Conservation (phyloP, 2,113 vertebrate genomes). For the Oncorhynchus mykiss region DNA sequence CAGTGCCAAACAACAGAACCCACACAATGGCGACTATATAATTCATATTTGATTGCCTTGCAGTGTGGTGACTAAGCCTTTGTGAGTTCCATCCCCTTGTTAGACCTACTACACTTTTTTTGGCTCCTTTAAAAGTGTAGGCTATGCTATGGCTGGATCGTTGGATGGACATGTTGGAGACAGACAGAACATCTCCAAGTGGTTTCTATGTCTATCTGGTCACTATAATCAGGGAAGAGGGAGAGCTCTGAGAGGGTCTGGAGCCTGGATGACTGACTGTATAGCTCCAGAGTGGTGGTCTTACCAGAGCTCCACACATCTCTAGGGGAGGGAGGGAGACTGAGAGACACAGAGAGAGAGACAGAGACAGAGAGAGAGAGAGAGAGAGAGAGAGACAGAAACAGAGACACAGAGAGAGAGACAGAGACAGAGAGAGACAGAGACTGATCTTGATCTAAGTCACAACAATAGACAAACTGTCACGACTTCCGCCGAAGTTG, state of each 20-base stretch:
- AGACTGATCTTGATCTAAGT: no score
- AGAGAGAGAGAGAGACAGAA: no score
- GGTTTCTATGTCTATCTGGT: slow-evolving; percentile 22
- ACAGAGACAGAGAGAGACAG: no score
- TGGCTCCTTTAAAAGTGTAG: no score
- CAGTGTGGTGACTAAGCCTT: slow-evolving; percentile 35
- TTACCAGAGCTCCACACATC: slow-evolving; percentile 41
- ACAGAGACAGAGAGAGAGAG: no score
- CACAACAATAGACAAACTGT: no score
- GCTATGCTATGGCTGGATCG: no score
- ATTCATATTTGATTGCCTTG: slow-evolving; percentile 25
- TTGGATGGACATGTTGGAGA: no score
- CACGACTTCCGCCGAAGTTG: no score
- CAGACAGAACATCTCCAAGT: slow-evolving; percentile 40
- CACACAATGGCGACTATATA: slow-evolving; percentile 45
- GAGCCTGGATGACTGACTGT: slow-evolving; percentile 57
- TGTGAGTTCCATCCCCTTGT: slow-evolving; percentile 3
- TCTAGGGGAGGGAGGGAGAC: slow-evolving; percentile 29
- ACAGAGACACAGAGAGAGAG: no score
- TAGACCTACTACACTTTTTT: background rate
- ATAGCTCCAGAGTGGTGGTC: slow-evolving; percentile 49
- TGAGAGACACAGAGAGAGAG: no score
- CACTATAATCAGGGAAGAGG: slow-evolving; percentile 50
- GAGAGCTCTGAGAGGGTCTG: slow-evolving; percentile 40
- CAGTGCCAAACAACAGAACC: slow-evolving; percentile 26